phyloP scores from a whole-genome alignment of 2,888 invertebrate genomes.

The Cephalotes varians region DNA sequence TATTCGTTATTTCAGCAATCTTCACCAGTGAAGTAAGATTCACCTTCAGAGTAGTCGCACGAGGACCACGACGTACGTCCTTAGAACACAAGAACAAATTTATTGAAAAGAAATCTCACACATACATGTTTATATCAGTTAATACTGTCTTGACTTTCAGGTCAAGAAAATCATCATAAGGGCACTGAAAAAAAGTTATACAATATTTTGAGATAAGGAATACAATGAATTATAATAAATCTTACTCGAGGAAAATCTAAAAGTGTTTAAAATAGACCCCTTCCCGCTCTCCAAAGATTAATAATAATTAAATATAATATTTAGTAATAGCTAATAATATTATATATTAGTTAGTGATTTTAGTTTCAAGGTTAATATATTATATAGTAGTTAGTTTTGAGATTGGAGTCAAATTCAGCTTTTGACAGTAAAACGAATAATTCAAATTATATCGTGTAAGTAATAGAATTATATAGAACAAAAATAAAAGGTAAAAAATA shows the following conservation, averaged over 20 bases:
- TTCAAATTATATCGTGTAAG: not conserved
- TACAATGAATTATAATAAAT: no score
- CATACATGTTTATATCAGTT: not conserved
- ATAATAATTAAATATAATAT: not conserved
- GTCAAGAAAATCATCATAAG: no score
- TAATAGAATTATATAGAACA: not conserved
- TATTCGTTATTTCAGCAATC: not conserved
- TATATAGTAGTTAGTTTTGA: not conserved
- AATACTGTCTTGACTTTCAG: no score
- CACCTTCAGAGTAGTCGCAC: not conserved
- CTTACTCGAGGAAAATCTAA: no score
- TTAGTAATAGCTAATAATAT: not conserved
- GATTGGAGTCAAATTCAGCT: not conserved
- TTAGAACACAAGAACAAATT: constrained; percentile 23
- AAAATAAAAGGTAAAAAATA: not conserved
- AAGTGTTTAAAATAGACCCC: no score
- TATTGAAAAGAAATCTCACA: not conserved
- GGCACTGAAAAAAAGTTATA: no score
- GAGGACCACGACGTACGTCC: not conserved
- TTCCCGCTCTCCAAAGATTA: no score
- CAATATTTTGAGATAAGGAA: no score
- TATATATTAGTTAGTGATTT: no score
- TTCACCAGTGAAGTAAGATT: not conserved
- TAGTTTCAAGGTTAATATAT: no score
- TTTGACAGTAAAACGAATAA: not conserved